phyloP scores from a whole-genome alignment of 35 echinoderm and acorn worm species.

The Nesometra sesokonis region DNA sequence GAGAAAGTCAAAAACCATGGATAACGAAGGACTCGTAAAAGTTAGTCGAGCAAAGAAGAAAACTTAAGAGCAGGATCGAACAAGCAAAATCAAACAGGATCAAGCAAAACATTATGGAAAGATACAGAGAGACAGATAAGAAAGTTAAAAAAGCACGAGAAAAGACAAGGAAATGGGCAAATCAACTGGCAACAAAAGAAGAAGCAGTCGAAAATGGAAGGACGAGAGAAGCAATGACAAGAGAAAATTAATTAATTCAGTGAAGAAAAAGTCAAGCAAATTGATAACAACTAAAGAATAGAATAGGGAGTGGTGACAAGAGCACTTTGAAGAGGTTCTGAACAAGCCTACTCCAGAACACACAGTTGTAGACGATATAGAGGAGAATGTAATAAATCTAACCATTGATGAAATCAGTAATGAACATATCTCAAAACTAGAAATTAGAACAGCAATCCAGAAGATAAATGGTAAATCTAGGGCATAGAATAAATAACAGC shows the following conservation, averaged over 20 bases:
- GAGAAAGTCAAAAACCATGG: conserved; percentile 18
- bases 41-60: conserved; percentile 8
- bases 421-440: too few species aligned
- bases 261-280: conserved; percentile 1
- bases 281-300: background rate
- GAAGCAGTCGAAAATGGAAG: background rate
- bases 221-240: background rate
- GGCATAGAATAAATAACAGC: too few species aligned
- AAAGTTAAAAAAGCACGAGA: background rate
- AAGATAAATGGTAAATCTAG: too few species aligned
- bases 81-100: conserved; percentile 17
- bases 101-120: conserved; percentile 1
- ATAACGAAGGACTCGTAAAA: conserved; percentile 6
- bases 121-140: conserved; percentile 7
- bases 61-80: background rate
- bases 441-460: too few species aligned
- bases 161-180: background rate
- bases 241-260: background rate
- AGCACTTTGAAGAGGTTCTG: background rate
- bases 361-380: background rate
- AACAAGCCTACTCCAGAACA: background rate
- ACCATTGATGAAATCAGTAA: too few species aligned
- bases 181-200: background rate
- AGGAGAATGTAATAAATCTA: background rate
- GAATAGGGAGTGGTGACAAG: background rate